Conservation (phyloP, 2,797 vertebrate species). For the Eidolon dupreanum region DNA sequence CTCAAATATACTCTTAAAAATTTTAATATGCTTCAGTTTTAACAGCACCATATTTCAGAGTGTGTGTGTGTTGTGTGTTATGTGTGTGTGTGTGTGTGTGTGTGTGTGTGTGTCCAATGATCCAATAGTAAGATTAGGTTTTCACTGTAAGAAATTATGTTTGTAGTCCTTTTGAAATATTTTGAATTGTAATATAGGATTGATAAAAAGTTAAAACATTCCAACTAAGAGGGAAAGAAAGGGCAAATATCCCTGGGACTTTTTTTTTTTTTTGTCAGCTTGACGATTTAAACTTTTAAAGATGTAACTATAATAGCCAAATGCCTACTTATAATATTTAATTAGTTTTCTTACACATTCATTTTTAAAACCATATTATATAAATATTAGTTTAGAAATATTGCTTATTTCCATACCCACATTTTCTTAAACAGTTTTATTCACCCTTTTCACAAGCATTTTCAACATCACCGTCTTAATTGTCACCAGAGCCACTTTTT, state of each 20-base stretch:
- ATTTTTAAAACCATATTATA: not conserved
- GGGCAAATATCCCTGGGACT: not conserved
- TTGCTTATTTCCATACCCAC: not conserved
- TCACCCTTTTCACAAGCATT: not conserved
- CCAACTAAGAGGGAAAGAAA: not conserved
- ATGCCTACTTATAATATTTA: not conserved
- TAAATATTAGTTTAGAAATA: not conserved
- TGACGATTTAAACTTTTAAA: not conserved
- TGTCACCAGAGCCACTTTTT: not conserved
- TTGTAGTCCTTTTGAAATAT: not conserved
- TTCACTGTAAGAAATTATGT: not conserved
- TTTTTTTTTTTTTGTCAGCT: not conserved
- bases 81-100: not conserved
- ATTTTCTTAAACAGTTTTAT: not conserved
- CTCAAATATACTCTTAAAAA: not conserved
- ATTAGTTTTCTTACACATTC: not conserved
- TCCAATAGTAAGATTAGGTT: not conserved
- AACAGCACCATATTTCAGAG: not conserved
- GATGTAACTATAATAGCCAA: not conserved
- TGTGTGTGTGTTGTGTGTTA: not conserved
- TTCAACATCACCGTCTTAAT: not conserved
- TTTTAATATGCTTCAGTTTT: not conserved
- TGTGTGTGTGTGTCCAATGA: not conserved
- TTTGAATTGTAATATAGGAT: not conserved
- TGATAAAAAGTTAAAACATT: not conserved